phyloP scores from a whole-genome alignment of 2,888 invertebrate species.

The Agrochola litura region DNA sequence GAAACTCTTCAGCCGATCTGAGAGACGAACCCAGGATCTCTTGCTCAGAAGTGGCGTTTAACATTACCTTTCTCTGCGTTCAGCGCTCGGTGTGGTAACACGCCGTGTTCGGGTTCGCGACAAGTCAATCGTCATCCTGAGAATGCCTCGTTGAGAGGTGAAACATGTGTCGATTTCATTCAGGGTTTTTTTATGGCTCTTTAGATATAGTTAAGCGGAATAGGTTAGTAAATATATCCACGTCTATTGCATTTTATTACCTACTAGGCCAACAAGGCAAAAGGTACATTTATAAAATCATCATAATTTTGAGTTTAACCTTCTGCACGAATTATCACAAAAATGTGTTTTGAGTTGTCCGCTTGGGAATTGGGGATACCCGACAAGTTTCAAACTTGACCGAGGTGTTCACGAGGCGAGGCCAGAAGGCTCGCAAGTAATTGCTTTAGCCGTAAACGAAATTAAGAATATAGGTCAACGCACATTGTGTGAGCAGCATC shows the following conservation, averaged over 20 bases:
- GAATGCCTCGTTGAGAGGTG: no score
- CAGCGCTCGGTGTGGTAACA: no score
- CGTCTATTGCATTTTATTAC: no score
- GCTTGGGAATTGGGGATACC: slow-evolving; percentile 18
- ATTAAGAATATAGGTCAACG: slow-evolving; percentile 2
- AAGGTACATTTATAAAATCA: not conserved
- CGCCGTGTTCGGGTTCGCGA: no score
- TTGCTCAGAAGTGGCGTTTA: not conserved
- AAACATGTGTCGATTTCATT: no score
- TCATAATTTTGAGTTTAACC: not conserved
- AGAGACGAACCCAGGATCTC: not conserved
- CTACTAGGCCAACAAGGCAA: not conserved
- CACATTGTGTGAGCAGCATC: not conserved
- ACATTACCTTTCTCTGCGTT: no score
- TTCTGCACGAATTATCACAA: not conserved
- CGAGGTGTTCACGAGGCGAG: slow-evolving; percentile 8
- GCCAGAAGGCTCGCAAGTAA: slow-evolving; percentile 28
- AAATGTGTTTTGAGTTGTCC: not conserved
- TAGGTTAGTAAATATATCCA: no score
- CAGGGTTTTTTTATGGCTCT: no score
- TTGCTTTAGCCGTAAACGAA: slow-evolving; percentile 8
- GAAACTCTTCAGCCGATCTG: not conserved
- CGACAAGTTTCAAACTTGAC: slow-evolving; percentile 40
- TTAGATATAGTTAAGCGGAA: no score
- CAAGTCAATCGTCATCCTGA: no score